Evolutionary conservation across 1,140 invertebrate genomes (phyloP), one percentile per base, ranked within the genome.

Genomic region (Saccostrea cuccullata): DNA sequence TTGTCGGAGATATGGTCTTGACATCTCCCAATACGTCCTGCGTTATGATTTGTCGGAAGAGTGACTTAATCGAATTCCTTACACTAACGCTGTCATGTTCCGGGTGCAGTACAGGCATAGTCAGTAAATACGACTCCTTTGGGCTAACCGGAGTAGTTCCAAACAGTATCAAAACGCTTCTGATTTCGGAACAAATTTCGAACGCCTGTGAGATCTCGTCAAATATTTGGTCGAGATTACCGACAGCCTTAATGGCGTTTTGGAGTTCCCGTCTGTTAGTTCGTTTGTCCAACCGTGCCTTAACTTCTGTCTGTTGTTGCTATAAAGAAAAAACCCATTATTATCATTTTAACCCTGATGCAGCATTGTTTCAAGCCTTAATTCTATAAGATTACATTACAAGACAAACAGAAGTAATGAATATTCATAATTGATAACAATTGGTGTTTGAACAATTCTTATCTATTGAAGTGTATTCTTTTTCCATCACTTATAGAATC

Each of bases 61-160:
- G 70, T 40, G 90, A 87, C 83, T 90, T 90, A 1, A 93, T 87
- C 83, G 90, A 93, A 30, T 87, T 82, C 84, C 91, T 90, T 5
- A 90, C 60, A 8, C 92, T 85, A 2, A 93, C 36, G 64, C 90
- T 90, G 20, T 92, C 91, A 12, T 91, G 91, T 60, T 94, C 93
- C 36, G 92, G 92, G 85, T 91, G 91, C 17, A 91, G 82, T 20
- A 90, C 90, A 6, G 93, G 93, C 20, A 94, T 86, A 47, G 89
- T 90, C 11, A 94, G 90, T 23, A 92, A 8, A 87, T 91, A 94
- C 0, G 90, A 89, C 90, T 94, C 93, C 85, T 92, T 94, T 58
- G 93, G 93, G 60, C 91, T 93, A n/a, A 93, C 86, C 26, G 91
- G 84, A 13, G 93, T 93, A 15, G 91, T 91, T 40, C 93, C 93